Conservation (phyloP, 2,113 vertebrate genomes). For the Lepisosteus oculatus region DNA sequence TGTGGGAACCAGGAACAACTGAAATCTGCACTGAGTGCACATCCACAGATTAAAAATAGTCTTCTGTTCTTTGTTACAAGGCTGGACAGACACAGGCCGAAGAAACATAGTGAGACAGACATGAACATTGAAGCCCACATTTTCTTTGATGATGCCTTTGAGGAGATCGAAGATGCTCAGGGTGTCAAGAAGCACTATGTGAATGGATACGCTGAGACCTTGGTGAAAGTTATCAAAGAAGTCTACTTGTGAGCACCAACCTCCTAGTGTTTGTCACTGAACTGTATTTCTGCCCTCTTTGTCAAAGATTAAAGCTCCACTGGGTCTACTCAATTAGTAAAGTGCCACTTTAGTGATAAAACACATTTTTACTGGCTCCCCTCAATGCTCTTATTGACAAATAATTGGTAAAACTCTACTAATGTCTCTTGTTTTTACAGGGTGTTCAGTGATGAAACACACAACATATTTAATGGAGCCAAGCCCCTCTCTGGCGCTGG, state of each 20-base stretch:
- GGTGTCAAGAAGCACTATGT: slow-evolving; percentile 29
- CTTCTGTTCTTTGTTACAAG: neutral
- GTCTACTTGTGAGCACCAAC: slow-evolving; percentile 45
- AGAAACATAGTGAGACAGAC: neutral
- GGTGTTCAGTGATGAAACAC: slow-evolving; percentile 43
- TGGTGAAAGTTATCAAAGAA: slow-evolving; percentile 41
- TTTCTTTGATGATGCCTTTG: slow-evolving; percentile 56
- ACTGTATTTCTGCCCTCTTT: no score
- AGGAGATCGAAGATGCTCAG: neutral
- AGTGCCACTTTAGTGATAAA: no score
- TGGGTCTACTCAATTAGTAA: no score
- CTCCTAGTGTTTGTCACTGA: no score
- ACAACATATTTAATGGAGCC: slow-evolving; percentile 27
- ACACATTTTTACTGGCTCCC: no score
- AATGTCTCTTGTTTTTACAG: slow-evolving; percentile 28
- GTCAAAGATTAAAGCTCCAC: no score
- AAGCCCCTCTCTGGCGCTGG: slow-evolving; percentile 4
- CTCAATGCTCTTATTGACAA: no score
- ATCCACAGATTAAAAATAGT: neutral
- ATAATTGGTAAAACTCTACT: neutral
- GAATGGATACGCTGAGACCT: slow-evolving; percentile 39
- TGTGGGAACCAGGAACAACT: no score
- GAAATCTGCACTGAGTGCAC: neutral
- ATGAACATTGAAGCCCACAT: slow-evolving; percentile 53
- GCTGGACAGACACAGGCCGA: neutral